Percentiles rank a stretch among this genome's conserved stretches.
These are phyloP conservation scores for Drosophila athabasca DNA, from an alignment of 1,140 invertebrate species.

Conservation along the genomic window DNA sequence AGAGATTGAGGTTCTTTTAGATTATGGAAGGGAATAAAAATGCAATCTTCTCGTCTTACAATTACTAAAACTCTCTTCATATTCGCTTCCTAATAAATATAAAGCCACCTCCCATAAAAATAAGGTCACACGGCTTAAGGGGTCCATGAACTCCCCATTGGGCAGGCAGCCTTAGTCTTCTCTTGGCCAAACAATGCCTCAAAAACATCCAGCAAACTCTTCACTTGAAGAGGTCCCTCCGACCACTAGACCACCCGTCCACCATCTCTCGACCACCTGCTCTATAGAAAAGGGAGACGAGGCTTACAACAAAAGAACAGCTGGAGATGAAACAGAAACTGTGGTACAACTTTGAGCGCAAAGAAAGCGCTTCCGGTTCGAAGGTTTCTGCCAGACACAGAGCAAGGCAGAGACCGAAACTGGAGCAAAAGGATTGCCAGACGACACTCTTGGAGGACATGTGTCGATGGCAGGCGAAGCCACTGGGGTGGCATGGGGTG, in stretches of 20 bases:
- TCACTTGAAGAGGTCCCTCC: slow-evolving; percentile 25
- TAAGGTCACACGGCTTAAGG: slow-evolving; percentile 26
- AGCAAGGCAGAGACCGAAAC: too few relatives aligned
- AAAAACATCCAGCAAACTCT: slow-evolving; percentile 18
- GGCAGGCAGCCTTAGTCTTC: not conserved
- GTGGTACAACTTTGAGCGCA: slow-evolving; percentile 64
- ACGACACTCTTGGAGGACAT: slow-evolving; percentile 50
- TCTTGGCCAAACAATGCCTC: slow-evolving; percentile 43
- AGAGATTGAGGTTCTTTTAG: too few relatives aligned
- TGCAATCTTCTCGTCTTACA: too few relatives aligned
- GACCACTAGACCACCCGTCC: not conserved
- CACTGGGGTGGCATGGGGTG: slow-evolving; percentile 14
- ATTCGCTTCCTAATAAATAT: not conserved
- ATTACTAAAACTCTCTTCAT: too few relatives aligned
- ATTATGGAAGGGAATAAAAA: too few relatives aligned
- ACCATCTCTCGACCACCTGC: not conserved
- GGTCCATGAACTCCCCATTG: too few relatives aligned
- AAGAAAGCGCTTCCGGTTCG: slow-evolving; percentile 71
- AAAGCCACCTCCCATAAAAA: slow-evolving; percentile 7
- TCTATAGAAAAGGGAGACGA: not conserved
- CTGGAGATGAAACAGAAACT: slow-evolving; percentile 42
- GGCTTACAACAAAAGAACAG: slow-evolving; percentile 30
- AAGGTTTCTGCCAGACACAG: slow-evolving; percentile 3
- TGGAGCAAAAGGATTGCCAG: slow-evolving; percentile 30
- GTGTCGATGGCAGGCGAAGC: slow-evolving; percentile 41